These are phyloP conservation scores for Arctopsyche grandis DNA, from an alignment of 1,140 invertebrate genomes.

Conservation along the genomic window DNA sequence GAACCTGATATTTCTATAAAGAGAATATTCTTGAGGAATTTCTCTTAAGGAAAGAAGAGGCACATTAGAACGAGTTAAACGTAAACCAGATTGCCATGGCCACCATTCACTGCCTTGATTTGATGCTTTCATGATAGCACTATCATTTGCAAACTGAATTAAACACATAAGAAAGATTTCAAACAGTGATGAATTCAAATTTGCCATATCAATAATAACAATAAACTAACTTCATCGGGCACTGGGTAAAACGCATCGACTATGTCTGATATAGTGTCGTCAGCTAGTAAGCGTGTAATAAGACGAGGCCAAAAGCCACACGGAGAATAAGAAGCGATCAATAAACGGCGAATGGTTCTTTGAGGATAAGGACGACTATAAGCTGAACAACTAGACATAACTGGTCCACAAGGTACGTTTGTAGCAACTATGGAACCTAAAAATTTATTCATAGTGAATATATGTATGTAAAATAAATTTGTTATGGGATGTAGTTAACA, in stretches of 20 bases:
- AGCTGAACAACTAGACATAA: conserved; percentile 56
- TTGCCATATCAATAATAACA: conserved; percentile 27
- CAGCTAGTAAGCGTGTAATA: conserved; percentile 90
- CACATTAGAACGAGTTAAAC: conserved; percentile 84
- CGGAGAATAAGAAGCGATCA: conserved; percentile 96
- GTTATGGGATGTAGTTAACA: neutral
- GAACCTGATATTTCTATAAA: conserved; percentile 60
- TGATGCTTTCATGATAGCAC: conserved; percentile 70
- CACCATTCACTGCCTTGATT: conserved; percentile 88
- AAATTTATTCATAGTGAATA: conserved; percentile 14
- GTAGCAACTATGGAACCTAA: conserved; percentile 51
- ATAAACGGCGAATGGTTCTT: conserved; percentile 73
- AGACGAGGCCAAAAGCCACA: conserved; percentile 97
- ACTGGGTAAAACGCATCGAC: conserved; percentile 75
- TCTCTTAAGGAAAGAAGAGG: conserved; percentile 87
- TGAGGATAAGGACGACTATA: conserved; percentile 65
- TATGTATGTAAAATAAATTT: neutral
- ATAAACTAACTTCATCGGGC: conserved; percentile 68
- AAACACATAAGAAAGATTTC: conserved; percentile 11
- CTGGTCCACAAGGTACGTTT: conserved; percentile 53
- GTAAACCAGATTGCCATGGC: conserved; percentile 95
- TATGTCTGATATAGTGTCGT: conserved; percentile 87
- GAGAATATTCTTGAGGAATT: conserved; percentile 69
- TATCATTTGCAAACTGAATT: conserved; percentile 70
- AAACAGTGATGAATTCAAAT: neutral